Conservation (phyloP, 2,113 vertebrate species). For the Lates calcarifer region DNA sequence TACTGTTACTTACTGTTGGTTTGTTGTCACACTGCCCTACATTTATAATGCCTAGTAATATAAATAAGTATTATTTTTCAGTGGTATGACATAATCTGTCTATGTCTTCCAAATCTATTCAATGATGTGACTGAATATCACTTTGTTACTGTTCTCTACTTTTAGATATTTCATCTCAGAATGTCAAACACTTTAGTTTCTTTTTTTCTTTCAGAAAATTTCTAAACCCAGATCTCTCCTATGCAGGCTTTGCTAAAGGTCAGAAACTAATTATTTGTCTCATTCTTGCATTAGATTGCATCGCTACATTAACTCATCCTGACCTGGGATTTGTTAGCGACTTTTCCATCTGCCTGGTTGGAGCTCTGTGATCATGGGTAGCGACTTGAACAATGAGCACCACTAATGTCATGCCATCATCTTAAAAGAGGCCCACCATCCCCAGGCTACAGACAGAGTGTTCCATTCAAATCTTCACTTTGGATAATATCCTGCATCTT, state of each 20-base stretch:
- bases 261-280: conserved; percentile 50
- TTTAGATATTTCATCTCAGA: background rate
- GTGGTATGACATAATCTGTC: too few relatives aligned
- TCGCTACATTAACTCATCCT: background rate
- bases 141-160: background rate
- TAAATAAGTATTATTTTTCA: background rate
- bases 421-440: background rate
- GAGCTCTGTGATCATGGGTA: background rate
- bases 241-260: conserved; percentile 29
- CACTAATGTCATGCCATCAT: conserved; percentile 10
- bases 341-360: background rate
- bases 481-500: conserved; percentile 27
- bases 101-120: too few relatives aligned
- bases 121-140: background rate
- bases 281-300: conserved; percentile 1
- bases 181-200: background rate
- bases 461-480: background rate
- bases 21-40: too few relatives aligned
- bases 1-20: too few relatives aligned
- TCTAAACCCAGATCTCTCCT: background rate
- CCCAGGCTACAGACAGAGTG: background rate
- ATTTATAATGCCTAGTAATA: too few relatives aligned
- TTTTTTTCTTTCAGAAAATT: background rate
- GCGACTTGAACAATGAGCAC: background rate
- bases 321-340: conserved; percentile 8